Evolutionary conservation across 2,113 vertebrate species (phyloP).

Genomic region (Eidolon helvum): DNA sequence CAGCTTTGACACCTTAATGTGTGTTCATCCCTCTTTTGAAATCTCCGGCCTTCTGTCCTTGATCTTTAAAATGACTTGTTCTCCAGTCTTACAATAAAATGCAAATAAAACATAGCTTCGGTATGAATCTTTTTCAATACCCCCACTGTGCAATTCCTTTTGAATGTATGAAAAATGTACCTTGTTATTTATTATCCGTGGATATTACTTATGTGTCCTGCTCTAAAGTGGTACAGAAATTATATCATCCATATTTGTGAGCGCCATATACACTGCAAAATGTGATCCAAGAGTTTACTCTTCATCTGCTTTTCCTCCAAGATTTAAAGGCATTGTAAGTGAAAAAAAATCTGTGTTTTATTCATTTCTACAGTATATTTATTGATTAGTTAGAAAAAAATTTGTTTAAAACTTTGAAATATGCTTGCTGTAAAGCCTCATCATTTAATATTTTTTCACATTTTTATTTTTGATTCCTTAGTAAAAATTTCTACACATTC

Average conservation of each 20-base stretch:
- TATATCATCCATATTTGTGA: background rate
- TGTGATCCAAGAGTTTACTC: background rate
- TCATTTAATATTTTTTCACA: background rate
- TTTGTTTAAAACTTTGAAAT: background rate
- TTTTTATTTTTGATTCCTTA: background rate
- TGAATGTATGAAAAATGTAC: background rate
- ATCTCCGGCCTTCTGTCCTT: background rate
- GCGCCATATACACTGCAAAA: background rate
- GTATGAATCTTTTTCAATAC: background rate
- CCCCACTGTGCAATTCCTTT: background rate
- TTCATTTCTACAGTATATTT: background rate
- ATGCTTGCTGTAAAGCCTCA: background rate
- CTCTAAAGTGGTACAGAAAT: background rate
- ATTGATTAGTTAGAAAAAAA: background rate
- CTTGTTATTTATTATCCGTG: background rate
- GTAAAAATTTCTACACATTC: background rate
- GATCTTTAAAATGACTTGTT: background rate
- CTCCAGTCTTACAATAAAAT: background rate
- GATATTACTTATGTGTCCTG: background rate
- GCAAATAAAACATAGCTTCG: background rate
- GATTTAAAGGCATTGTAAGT: background rate
- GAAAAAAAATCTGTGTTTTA: background rate
- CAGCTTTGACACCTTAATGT: background rate
- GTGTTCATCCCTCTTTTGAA: background rate
- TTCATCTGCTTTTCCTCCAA: background rate